phyloP scores from a whole-genome alignment of 2,113 vertebrate species.

The Centropus bengalensis region DNA sequence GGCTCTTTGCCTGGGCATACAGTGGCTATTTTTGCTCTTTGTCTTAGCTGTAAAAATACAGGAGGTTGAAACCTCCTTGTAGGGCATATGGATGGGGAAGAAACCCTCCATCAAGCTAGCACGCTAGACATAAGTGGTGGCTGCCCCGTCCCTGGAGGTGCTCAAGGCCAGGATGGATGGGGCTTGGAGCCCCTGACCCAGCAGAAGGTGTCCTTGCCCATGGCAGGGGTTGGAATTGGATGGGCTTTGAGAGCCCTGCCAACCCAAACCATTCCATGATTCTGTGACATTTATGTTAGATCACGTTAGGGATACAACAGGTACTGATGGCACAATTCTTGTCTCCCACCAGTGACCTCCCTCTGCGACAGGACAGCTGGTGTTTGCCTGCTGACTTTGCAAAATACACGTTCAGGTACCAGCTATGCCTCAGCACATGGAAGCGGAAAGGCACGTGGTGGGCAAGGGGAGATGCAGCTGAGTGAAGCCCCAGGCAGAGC shows the following conservation, averaged over 20 bases:
- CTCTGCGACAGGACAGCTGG: neutral
- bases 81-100: neutral
- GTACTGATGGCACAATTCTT: fast-evolving
- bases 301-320: neutral
- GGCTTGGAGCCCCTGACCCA: too few relatives aligned
- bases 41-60: neutral
- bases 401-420: neutral
- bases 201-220: too few relatives aligned
- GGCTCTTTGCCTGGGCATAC: fast-evolving
- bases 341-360: neutral
- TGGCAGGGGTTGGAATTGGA: too few relatives aligned
- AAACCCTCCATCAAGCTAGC: neutral
- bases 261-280: too few relatives aligned
- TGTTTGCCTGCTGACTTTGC: neutral
- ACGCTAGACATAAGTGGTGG: fast-evolving
- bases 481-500: neutral
- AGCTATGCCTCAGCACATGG: neutral
- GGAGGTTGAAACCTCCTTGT: neutral
- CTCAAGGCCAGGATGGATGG: too few relatives aligned
- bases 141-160: too few relatives aligned
- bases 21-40: neutral
- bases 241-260: too few relatives aligned
- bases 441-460: neutral
- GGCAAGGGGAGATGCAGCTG: neutral
- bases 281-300: fast-evolving